Conservation (phyloP, 1,140 invertebrate genomes). For the Papilio polytes region DNA sequence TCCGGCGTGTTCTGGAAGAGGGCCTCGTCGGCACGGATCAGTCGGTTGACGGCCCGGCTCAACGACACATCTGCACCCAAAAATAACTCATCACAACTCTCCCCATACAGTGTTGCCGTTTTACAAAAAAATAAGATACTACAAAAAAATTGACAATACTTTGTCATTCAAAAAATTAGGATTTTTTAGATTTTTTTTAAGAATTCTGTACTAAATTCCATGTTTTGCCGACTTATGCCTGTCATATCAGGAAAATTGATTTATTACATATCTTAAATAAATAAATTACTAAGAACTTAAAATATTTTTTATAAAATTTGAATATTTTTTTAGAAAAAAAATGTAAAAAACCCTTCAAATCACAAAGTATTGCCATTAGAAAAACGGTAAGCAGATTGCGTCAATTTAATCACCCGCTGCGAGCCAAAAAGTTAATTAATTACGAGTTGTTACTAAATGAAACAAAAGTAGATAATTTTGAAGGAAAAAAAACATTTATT, state of each 20-base stretch:
- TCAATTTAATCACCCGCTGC: conserved; percentile 72
- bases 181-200: no score
- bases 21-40: conserved; percentile 77
- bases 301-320: no score
- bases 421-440: conserved; percentile 47
- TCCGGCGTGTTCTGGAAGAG: conserved; percentile 73
- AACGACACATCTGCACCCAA: conserved; percentile 76
- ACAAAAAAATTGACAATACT: conserved; percentile 8
- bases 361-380: conserved; percentile 49
- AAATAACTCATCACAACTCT: conserved; percentile 47
- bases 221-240: no score
- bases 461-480: conserved; percentile 59
- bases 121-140: background rate
- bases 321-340: background rate
- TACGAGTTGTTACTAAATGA: conserved; percentile 54
- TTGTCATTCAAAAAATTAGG: background rate
- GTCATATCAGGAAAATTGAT: no score
- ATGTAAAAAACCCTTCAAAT: background rate
- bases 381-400: conserved; percentile 74
- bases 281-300: no score
- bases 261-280: no score
- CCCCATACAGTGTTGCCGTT: background rate
- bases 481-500: conserved; percentile 50
- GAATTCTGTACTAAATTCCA: no score
- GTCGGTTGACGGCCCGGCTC: conserved; percentile 76